phyloP scores from a whole-genome alignment of 2,113 vertebrate species.

The Mesoclemmys tuberculata region DNA sequence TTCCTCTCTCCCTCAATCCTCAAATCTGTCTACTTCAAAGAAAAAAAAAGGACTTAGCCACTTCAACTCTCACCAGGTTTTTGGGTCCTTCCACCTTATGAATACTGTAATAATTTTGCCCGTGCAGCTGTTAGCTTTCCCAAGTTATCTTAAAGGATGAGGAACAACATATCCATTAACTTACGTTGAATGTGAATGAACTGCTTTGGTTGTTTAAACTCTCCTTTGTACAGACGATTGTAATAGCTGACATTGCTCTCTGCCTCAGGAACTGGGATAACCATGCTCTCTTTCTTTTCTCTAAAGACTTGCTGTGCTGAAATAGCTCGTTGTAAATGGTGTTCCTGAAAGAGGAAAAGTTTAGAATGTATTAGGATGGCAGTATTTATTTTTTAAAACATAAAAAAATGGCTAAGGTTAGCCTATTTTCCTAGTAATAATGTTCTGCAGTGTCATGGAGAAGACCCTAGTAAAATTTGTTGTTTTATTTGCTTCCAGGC shows the following conservation, averaged over 20 bases:
- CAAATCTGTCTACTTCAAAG: fast-evolving
- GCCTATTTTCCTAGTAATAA: neutral
- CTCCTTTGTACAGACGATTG: conserved; percentile 92
- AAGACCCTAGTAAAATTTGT: neutral
- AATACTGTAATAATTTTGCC: neutral
- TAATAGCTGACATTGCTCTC: conserved; percentile 94
- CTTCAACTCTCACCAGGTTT: neutral
- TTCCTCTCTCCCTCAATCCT: neutral
- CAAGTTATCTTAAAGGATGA: neutral
- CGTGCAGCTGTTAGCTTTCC: fast-evolving
- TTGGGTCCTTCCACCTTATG: neutral
- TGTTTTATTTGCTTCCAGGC: neutral
- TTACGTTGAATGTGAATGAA: conserved; percentile 96
- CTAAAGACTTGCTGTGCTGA: conserved; percentile 94
- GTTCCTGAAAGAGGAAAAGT: conserved; percentile 84
- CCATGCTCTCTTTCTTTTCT: conserved; percentile 96
- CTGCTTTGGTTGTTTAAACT: conserved; percentile 93
- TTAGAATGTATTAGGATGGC: neutral
- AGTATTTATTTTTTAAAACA: fast-evolving
- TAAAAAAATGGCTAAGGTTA: fast-evolving
- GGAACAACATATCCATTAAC: conserved; percentile 56
- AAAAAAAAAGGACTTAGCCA: neutral
- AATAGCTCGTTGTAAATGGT: conserved; percentile 94
- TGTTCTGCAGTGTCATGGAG: neutral
- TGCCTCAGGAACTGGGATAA: conserved; percentile 93